Evolutionary conservation across 2,888 invertebrate genomes (phyloP).

Genomic region (Oligia strigilis): DNA sequence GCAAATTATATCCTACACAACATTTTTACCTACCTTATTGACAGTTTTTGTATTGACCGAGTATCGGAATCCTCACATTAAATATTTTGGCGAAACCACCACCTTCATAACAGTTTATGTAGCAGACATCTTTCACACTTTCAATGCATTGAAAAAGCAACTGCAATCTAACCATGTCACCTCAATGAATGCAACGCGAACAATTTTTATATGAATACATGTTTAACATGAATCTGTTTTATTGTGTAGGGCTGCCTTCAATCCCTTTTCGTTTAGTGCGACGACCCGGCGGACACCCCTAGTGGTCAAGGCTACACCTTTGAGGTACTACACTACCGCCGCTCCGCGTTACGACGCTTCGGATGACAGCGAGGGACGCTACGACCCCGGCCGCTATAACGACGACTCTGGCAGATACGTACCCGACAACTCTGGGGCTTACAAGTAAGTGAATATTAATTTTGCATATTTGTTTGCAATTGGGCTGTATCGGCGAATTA

Average conservation of each 20-base stretch:
- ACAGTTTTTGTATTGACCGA: background rate
- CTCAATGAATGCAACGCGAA: background rate
- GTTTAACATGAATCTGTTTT: slow-evolving; percentile 12
- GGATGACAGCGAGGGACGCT: slow-evolving; percentile 61
- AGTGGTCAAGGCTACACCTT: slow-evolving; percentile 60
- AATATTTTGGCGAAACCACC: background rate
- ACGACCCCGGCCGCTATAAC: slow-evolving; percentile 65
- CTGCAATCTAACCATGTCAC: background rate
- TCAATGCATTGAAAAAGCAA: background rate
- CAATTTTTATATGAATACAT: background rate
- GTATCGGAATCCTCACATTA: background rate
- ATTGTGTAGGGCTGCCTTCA: slow-evolving; percentile 28
- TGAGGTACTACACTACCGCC: slow-evolving; percentile 51
- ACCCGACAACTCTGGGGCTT: slow-evolving; percentile 78
- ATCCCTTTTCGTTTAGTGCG: slow-evolving; percentile 44
- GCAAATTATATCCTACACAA: background rate
- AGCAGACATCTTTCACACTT: background rate
- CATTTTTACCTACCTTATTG: slow-evolving; percentile 26
- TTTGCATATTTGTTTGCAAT: slow-evolving; percentile 25
- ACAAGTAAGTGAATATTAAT: slow-evolving; percentile 78
- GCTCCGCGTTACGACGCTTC: slow-evolving; percentile 60
- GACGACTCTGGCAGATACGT: slow-evolving; percentile 76
- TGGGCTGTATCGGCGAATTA: background rate
- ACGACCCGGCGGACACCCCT: slow-evolving; percentile 38
- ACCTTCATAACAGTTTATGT: slow-evolving; percentile 1